Evolutionary conservation across 2,888 invertebrate genomes (phyloP), one percentile per base, ranked within the genome.

Genomic region (Drosophila rubida): DNA sequence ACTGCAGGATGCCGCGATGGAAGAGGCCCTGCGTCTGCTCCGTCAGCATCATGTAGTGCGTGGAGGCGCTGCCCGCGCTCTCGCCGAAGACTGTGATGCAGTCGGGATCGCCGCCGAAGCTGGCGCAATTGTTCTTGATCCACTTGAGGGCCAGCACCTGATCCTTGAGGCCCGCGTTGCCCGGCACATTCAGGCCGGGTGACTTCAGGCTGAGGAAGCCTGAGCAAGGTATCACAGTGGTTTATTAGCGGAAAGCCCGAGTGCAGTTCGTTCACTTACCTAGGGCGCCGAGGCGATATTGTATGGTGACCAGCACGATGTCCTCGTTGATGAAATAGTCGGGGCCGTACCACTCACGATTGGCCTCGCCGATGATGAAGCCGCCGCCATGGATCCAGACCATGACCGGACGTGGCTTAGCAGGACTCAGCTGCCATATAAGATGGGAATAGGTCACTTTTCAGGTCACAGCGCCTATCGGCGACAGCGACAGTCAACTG

Each of bases 131-230:
- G 39, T 90, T 91, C 71, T 93, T 92, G 0, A 93, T 90, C 93
- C 93, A 93, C 77, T 91, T 92, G 16, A 93, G 79, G 0, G 93
- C 93, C 85, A 93, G 70, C 1, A 93, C 91, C 88, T 93, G 92
- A 85, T 93, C 93, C 86, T 93, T 93, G 0, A 93, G 90, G 0
- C 92, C 93, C 4, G 93, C 93, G 80, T 93, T 93, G 1, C 93
- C 93, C 4, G 93, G 93, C 7, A 93, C 91, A 59, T 92, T 91
- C 0, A 93, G 70, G 1, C 89, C 84, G 2, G 92, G 87, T 23
- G 93, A 91, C 30, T 93, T 90, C 0, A 93, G 75, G 54, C 91
- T 92, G 11, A 93, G 78, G 61, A 93, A 93, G 39, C 93, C 93
- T 93, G 0, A 22, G 22, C 2, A 8, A 23, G 4, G 25, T 6